Evolutionary conservation across 2,797 vertebrate species (phyloP), one percentile per base, ranked within the genome.

Genomic region (Tragopan temminckii): DNA sequence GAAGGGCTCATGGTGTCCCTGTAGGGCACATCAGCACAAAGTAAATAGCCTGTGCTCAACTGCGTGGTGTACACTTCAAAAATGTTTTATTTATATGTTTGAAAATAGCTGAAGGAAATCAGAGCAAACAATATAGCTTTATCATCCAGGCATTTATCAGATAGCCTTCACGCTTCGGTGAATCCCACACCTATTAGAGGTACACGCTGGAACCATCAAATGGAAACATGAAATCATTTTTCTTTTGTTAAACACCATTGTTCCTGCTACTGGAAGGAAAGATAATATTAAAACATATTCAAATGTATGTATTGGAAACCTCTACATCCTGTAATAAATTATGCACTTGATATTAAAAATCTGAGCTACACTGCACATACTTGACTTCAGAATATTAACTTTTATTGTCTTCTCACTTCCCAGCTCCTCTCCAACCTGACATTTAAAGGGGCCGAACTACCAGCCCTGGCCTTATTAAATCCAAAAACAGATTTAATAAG

Each of bases 341-440:
- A 94, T 80, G 90, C 83, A 48, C 80, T 88, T 21, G 18, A 93
- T 96, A 94, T 95, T 93, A 95, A 94, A 96, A 91, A 90, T 27
- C 57, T 21, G 6, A 86, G 85, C 93, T 84, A 81, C 3, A 0
- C 89, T 67, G 59, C 89, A 94, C 77, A 86, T 81, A 74, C 38
- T 64, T 2, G 21, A 70, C 52, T 85, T 71, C 10, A 55, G 66
- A 92, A 88, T 89, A 94, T 89, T 91, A 93, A 88, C 61, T 95
- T 90, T 81, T 80, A 85, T 80, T 85, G 55, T 89, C 81, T 89
- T 80, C 84, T 93, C 81, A 75, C 1, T 0, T 92, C 42, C 55
- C 52, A 42, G 53, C 40, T 76, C 80, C 75, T 45, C 59, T 76
- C 70, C 78, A 42, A 78, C 19, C 58, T 93, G 89, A 88, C 85